Conservation (phyloP, 2,113 vertebrate species). For the Ascaphus truei region DNA sequence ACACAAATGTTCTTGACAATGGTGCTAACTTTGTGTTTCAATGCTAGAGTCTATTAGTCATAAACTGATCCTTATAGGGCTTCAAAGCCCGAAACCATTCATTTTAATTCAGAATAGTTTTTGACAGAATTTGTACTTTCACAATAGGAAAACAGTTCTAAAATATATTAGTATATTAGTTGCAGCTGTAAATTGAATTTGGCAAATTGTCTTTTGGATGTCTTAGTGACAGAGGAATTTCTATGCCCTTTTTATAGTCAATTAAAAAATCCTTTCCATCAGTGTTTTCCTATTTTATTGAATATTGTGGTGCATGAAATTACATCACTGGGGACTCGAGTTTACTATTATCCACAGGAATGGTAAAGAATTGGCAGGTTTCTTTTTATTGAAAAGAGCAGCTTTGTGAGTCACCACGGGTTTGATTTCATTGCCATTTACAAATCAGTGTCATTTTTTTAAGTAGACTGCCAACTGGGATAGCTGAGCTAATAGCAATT, state of each 20-base stretch:
- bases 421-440: conserved; percentile 14
- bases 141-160: background rate
- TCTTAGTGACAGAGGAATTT: background rate
- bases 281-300: background rate
- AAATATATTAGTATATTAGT: background rate
- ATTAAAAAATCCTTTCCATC: background rate
- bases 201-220: background rate
- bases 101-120: conserved; percentile 9
- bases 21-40: too few relatives aligned
- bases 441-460: conserved; percentile 6
- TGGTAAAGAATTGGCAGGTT: conserved; percentile 6
- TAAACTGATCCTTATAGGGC: background rate
- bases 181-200: background rate
- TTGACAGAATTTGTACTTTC: background rate
- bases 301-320: conserved; percentile 5
- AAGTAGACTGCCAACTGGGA: background rate
- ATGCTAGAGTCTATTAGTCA: conserved; percentile 14
- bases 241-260: background rate
- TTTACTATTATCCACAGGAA: conserved; percentile 2
- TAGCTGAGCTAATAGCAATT: background rate
- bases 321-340: background rate
- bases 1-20: too few relatives aligned
- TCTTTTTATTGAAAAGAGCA: background rate
- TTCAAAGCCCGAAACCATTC: background rate
- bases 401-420: background rate